Evolutionary conservation across 2,888 invertebrate species (phyloP).

Genomic region (Argyra leucocephala): DNA sequence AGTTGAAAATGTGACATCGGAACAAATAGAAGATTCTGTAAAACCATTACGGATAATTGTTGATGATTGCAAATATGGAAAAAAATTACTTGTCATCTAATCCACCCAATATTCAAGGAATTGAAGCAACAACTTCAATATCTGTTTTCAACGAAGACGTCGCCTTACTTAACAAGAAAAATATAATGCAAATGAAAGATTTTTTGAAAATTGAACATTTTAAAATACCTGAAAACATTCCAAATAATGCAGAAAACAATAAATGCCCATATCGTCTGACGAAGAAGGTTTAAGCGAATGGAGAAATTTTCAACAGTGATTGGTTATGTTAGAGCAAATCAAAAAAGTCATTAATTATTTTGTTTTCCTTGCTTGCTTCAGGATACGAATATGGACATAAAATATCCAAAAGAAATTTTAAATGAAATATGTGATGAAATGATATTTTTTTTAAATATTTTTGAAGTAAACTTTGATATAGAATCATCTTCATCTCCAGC

Average conservation of each 20-base stretch:
- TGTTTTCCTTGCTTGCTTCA: constrained; percentile 4
- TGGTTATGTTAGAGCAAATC: background rate
- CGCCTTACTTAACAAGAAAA: constrained; percentile 10
- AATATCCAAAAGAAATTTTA: constrained; percentile 9
- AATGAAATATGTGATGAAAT: background rate
- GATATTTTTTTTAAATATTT: constrained; percentile 8
- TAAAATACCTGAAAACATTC: constrained; percentile 10
- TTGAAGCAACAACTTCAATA: constrained; percentile 6
- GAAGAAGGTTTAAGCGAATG: constrained; percentile 7
- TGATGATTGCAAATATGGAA: constrained; percentile 7
- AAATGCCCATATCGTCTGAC: constrained; percentile 9
- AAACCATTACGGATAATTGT: constrained; percentile 7
- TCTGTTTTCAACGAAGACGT: constrained; percentile 10
- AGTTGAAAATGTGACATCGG: background rate
- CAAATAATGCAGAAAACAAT: constrained; percentile 1
- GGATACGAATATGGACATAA: background rate
- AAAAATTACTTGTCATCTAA: constrained; percentile 7
- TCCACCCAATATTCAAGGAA: constrained; percentile 4
- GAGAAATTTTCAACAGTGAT: constrained; percentile 8
- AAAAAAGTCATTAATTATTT: constrained; percentile 9
- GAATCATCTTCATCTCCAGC: constrained; percentile 11
- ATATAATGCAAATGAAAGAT: constrained; percentile 10
- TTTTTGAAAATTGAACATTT: constrained; percentile 11
- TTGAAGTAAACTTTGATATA: constrained; percentile 10
- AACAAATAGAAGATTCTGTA: constrained; percentile 8